These are phyloP conservation scores for Microcebus griseorufus DNA, from an alignment of 2,113 vertebrate species.

Conservation along the genomic window DNA sequence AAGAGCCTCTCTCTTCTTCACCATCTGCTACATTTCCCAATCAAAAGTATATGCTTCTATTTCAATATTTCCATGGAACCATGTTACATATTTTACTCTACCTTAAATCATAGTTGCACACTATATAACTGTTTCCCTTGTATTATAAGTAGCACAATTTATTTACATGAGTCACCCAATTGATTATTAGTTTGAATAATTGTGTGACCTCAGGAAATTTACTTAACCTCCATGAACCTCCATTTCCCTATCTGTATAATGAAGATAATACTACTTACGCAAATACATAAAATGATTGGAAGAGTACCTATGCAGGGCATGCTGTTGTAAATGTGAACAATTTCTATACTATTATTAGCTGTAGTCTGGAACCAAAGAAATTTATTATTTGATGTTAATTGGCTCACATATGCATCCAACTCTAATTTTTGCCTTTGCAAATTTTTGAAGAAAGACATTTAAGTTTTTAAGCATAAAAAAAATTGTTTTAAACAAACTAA, in stretches of 20 bases:
- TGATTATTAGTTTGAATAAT: neutral
- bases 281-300: neutral
- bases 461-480: neutral
- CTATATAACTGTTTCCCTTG: neutral
- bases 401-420: neutral
- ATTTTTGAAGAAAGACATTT: neutral
- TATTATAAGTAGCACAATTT: neutral
- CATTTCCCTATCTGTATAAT: neutral
- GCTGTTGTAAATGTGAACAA: neutral
- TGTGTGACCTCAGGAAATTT: neutral
- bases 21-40: neutral
- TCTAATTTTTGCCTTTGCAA: conserved; percentile 6
- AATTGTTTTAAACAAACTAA: neutral
- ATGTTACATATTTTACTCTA: neutral
- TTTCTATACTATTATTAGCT: neutral
- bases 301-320: no score
- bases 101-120: neutral
- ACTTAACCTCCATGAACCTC: neutral
- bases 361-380: neutral
- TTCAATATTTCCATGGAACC: neutral
- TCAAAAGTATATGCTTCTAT: neutral
- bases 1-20: neutral
- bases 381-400: neutral
- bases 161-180: neutral
- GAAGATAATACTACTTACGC: neutral